Percentiles rank a stretch among this genome's conserved stretches.
Evolutionary conservation across 2,888 invertebrate genomes (phyloP).

Genomic region (Phengaris arion): DNA sequence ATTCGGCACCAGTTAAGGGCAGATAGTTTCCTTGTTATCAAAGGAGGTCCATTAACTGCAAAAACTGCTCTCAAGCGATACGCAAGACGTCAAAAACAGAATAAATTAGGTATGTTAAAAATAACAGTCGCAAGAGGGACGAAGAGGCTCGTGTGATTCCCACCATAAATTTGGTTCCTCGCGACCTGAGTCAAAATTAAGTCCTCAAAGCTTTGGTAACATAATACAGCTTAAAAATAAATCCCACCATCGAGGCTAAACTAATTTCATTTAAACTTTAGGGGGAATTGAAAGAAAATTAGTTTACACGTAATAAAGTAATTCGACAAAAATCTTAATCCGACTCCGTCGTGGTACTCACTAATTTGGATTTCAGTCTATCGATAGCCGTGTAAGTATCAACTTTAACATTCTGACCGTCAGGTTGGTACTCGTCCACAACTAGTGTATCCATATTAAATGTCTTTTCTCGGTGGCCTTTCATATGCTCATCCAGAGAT

Average conservation of each 20-base stretch:
- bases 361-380: constrained; percentile 49
- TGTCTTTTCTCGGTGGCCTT: constrained; percentile 45
- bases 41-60: neutral
- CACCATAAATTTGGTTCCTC: too few species aligned
- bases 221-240: neutral
- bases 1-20: too few species aligned
- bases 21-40: neutral
- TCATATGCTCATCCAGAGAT: constrained; percentile 49
- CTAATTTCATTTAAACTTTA: neutral
- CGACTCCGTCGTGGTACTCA: constrained; percentile 51
- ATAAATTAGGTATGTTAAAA: neutral
- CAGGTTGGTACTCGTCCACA: constrained; percentile 47
- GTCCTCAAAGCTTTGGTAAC: neutral
- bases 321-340: constrained; percentile 25
- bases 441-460: constrained; percentile 50
- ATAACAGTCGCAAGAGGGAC: neutral
- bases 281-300: neutral
- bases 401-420: constrained; percentile 7
- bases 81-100: neutral
- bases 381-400: constrained; percentile 48
- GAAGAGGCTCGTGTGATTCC: neutral
- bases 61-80: neutral
- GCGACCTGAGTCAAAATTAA: neutral
- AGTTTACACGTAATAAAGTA: constrained; percentile 26
- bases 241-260: neutral